Evolutionary conservation across 2,888 invertebrate species (phyloP).

Genomic region (Acleris laterana): DNA sequence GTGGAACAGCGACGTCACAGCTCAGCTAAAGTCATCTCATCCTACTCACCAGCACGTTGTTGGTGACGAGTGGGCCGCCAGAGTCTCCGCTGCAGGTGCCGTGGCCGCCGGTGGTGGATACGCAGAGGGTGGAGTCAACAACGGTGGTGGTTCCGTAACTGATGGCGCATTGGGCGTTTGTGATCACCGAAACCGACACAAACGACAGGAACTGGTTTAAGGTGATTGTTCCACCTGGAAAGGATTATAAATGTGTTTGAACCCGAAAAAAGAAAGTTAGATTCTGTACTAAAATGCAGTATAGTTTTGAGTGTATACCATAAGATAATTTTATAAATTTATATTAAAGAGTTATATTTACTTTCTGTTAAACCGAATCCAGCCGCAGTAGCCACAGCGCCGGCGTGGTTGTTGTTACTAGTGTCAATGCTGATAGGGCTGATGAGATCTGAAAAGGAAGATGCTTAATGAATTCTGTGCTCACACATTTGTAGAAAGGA

Average conservation of each 20-base stretch:
- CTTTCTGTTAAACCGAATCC: too few relatives aligned
- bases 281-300: not conserved
- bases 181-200: conserved; percentile 56
- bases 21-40: not conserved
- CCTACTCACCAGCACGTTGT: conserved; percentile 24
- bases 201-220: conserved; percentile 54
- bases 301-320: too few relatives aligned
- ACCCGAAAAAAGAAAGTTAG: too few relatives aligned
- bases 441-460: too few relatives aligned
- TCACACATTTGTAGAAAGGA: too few relatives aligned
- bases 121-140: conserved; percentile 17
- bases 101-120: conserved; percentile 31
- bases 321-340: too few relatives aligned
- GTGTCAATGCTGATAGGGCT: too few relatives aligned
- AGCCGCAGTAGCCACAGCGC: too few relatives aligned
- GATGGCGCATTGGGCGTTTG: conserved; percentile 40
- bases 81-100: conserved; percentile 40
- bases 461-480: too few relatives aligned
- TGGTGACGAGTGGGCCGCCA: conserved; percentile 33
- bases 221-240: conserved; percentile 44
- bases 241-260: too few relatives aligned
- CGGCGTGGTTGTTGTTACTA: too few relatives aligned
- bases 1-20: not conserved
- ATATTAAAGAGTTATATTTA: too few relatives aligned
- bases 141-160: not conserved